Conservation (phyloP, 1,140 invertebrate species). For the Conus ventricosus region DNA sequence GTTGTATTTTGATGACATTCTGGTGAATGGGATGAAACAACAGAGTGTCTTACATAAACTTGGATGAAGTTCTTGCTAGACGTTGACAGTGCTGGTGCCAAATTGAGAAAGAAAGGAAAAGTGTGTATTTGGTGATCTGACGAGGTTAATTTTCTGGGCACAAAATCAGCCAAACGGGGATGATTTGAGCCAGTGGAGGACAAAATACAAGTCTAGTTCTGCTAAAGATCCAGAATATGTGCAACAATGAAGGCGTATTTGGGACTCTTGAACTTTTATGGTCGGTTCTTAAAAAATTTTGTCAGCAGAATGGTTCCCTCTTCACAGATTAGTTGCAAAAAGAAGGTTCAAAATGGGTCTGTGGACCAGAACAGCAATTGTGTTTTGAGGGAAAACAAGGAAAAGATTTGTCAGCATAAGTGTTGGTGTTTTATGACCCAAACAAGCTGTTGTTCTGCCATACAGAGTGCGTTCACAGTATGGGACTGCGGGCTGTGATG, state of each 20-base stretch:
- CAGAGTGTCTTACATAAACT: too few species aligned
- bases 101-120: too few species aligned
- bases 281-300: constrained; percentile 50
- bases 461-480: constrained; percentile 76
- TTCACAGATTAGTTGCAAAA: constrained; percentile 47
- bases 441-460: constrained; percentile 70
- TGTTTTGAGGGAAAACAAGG: background rate
- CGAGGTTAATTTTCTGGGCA: too few species aligned
- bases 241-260: too few species aligned
- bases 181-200: too few species aligned
- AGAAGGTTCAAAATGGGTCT: constrained; percentile 35
- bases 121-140: too few species aligned
- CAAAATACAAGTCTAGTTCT: too few species aligned
- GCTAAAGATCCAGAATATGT: constrained; percentile 31
- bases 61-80: too few species aligned
- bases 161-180: too few species aligned
- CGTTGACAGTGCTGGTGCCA: too few species aligned
- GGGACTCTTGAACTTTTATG: background rate
- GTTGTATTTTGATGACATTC: too few species aligned
- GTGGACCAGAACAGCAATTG: background rate
- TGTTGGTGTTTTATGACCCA: constrained; percentile 72
- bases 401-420: constrained; percentile 39
- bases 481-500: constrained; percentile 69
- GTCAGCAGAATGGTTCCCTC: constrained; percentile 39
- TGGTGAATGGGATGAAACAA: too few species aligned